These are phyloP conservation scores for Oreonectes daqikongensis DNA, from an alignment of 2,797 vertebrate species.

Conservation along the genomic window DNA sequence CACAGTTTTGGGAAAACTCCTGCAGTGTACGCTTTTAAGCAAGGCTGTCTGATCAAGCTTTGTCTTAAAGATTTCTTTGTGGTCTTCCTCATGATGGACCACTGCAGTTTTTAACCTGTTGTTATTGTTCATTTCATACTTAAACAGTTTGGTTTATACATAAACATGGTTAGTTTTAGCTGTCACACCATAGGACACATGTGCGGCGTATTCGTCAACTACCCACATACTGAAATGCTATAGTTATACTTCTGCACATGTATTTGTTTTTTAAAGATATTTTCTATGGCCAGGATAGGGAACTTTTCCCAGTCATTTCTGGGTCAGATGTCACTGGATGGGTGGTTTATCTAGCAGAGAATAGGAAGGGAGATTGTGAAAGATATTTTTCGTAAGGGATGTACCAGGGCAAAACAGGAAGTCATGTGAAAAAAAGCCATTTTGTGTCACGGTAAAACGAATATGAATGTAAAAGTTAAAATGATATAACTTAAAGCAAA, in stretches of 20 bases:
- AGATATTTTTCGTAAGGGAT: background rate
- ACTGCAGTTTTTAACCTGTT: background rate
- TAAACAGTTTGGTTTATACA: too few species aligned
- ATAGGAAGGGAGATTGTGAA: background rate
- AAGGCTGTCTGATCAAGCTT: background rate
- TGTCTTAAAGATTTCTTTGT: too few species aligned
- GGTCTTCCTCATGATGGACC: background rate
- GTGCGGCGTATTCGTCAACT: too few species aligned
- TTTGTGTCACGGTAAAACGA: background rate
- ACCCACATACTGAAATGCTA: background rate
- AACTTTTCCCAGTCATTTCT: background rate
- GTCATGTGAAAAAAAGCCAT: background rate
- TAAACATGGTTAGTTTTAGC: too few species aligned
- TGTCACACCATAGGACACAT: too few species aligned
- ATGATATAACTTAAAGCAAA: too few species aligned
- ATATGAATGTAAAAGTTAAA: background rate
- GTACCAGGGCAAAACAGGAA: background rate
- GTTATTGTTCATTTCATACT: background rate
- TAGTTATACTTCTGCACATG: background rate
- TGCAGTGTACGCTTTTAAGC: background rate
- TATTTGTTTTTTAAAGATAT: background rate
- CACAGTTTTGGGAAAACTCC: background rate
- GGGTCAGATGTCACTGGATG: background rate
- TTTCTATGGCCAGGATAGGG: background rate
- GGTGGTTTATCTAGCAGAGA: background rate